Evolutionary conservation across 1,140 invertebrate genomes (phyloP), one percentile per base, ranked within the genome.

Genomic region (Philopotamus ludificatus): DNA sequence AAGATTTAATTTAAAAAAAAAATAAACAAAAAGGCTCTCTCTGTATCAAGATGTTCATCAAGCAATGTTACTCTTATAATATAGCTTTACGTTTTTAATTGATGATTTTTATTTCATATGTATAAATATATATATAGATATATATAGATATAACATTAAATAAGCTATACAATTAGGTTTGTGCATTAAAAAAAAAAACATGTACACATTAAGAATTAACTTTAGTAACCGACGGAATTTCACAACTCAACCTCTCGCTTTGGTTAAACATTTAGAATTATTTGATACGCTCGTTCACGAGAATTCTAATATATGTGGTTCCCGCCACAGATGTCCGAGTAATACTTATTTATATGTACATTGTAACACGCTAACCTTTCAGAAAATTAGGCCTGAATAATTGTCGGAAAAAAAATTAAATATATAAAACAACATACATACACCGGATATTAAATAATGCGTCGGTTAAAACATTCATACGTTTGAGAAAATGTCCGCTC

Each of bases 101-200:
- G 45, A 67, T 62, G 57, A 42, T 22, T 67, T 67, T 59, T 44
- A 7, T 58, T 55, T 57, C 63, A 63, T 63, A 18, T 41, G 47
- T 55, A 47, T 59, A 47, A 49, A 58, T 50, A 50, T 58, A 28
- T 65, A 61, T 66, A 66, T 53, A 61, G 12, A 18, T 21, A 50
- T 18, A 12, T 34, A 50, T 50, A 22, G 34, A 55, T 57, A 57
- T 57, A 64, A 68, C 55, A 65, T 68, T 68, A 64, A 58, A 55
- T 63, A 64, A 68, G 61, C 66, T 68, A 68, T 68, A 68, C 66
- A 68, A 53, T 45, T 65, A 64, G 44, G 66, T 68, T 68, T 68
- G 66, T 68, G 66, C 66, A 61, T 44, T 68, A 22, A 44, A 58
- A 44, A 34, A 39, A 59, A 55, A 42, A 66, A 68, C 60, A 61